A percentile compares a stretch with the other conserved stretches of the same genome.
phyloP scores from a whole-genome alignment of 2,113 vertebrate genomes.

The Plestiodon gilberti region DNA sequence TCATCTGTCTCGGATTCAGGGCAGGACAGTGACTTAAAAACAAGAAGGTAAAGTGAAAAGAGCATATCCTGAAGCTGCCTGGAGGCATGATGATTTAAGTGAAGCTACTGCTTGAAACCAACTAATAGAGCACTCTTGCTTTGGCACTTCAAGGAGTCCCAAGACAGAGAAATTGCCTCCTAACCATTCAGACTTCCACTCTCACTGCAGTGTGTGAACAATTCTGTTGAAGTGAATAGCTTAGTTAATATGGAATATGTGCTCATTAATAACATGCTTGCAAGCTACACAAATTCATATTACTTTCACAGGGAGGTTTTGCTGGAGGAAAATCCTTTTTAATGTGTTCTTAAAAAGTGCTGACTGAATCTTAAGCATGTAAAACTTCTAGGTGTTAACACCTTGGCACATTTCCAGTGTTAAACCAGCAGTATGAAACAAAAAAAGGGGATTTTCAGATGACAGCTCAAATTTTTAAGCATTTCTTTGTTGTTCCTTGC shows the following conservation, averaged over 20 bases:
- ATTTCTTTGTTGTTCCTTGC: background rate
- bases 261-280: background rate
- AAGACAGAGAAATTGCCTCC: slow-evolving; percentile 5
- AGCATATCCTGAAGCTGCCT: background rate
- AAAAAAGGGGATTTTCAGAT: background rate
- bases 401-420: background rate
- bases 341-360: background rate
- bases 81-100: slow-evolving; percentile 19
- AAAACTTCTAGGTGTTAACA: background rate
- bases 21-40: background rate
- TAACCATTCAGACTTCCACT: background rate
- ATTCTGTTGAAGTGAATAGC: background rate
- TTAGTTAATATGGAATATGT: background rate
- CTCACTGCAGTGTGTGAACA: background rate
- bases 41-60: slow-evolving; percentile 17
- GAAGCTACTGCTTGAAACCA: background rate
- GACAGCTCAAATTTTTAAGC: background rate
- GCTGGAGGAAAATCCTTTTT: background rate
- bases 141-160: slow-evolving; percentile 22
- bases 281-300: background rate
- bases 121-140: slow-evolving; percentile 6
- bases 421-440: background rate
- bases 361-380: background rate
- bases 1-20: slow-evolving; percentile 21
- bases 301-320: background rate